Conservation (phyloP, 2,797 vertebrate species). For the Enteromius radiatus region DNA sequence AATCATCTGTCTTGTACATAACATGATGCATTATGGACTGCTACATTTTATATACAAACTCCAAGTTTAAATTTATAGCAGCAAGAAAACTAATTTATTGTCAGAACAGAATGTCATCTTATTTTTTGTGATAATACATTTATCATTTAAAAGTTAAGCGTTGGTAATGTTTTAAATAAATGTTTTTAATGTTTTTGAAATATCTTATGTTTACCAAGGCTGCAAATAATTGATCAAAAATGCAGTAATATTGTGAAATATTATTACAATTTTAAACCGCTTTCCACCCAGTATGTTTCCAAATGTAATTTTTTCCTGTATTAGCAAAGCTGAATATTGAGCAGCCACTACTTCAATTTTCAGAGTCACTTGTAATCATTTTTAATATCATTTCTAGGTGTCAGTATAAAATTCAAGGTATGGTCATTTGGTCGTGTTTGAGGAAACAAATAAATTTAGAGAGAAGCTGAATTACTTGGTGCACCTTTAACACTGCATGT, state of each 20-base stretch:
- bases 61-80: not conserved
- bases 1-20: not conserved
- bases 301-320: not conserved
- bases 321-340: not conserved
- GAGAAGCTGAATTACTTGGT: not conserved
- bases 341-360: not conserved
- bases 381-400: not conserved
- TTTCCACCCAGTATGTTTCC: not conserved
- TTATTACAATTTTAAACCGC: not conserved
- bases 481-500: slow-evolving; percentile 7
- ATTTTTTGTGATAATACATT: not conserved
- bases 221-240: not conserved
- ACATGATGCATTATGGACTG: not conserved
- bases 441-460: not conserved
- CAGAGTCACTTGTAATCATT: not conserved
- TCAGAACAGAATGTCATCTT: not conserved
- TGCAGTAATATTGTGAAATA: not conserved
- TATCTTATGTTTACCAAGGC: not conserved
- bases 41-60: not conserved
- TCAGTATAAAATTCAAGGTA: not conserved
- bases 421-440: not conserved
- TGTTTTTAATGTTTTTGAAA: not conserved
- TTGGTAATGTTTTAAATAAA: not conserved
- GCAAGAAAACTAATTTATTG: not conserved
- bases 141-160: not conserved